Percentiles rank a stretch among this genome's conserved stretches.
Conservation (phyloP, 1,140 invertebrate species). For the Meloidogyne floridensis region DNA sequence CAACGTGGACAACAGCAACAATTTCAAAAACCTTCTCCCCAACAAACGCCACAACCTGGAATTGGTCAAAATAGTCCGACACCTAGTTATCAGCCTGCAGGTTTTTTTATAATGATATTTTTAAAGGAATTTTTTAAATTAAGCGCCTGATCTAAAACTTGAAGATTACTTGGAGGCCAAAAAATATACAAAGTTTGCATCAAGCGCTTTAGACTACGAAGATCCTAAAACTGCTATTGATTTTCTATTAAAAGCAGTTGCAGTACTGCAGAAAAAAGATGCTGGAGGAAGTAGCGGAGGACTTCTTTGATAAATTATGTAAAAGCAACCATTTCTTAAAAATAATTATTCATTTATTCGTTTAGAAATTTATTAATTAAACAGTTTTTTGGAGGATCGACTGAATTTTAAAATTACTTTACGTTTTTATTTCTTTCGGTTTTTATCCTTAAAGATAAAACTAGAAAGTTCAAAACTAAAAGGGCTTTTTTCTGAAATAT, state of each 20-base stretch:
- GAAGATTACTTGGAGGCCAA: constrained; percentile 55
- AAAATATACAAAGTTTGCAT: constrained; percentile 56
- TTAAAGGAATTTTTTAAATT: constrained; percentile 21
- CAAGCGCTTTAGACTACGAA: constrained; percentile 59
- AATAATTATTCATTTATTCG: constrained; percentile 6
- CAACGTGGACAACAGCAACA: constrained; percentile 4
- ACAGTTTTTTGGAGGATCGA: too few relatives aligned
- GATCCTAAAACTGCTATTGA: constrained; percentile 57
- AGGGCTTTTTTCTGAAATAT: too few relatives aligned
- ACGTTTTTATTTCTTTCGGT: too few relatives aligned
- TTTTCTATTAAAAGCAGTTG: constrained; percentile 53
- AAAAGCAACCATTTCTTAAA: not conserved
- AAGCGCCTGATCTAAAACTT: constrained; percentile 31
- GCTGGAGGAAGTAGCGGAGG: not conserved
- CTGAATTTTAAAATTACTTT: too few relatives aligned
- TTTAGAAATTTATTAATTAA: not conserved
- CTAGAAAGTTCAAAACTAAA: too few relatives aligned
- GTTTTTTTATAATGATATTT: constrained; percentile 14
- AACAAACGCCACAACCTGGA: not conserved
- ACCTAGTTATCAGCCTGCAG: not conserved
- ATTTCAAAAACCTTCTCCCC: not conserved
- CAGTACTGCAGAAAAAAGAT: constrained; percentile 41
- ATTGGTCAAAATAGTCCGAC: not conserved
- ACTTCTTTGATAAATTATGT: not conserved
- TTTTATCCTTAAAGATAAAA: too few relatives aligned